Evolutionary conservation across 1,140 invertebrate species (phyloP).

Genomic region (Diorhabda carinulata): DNA sequence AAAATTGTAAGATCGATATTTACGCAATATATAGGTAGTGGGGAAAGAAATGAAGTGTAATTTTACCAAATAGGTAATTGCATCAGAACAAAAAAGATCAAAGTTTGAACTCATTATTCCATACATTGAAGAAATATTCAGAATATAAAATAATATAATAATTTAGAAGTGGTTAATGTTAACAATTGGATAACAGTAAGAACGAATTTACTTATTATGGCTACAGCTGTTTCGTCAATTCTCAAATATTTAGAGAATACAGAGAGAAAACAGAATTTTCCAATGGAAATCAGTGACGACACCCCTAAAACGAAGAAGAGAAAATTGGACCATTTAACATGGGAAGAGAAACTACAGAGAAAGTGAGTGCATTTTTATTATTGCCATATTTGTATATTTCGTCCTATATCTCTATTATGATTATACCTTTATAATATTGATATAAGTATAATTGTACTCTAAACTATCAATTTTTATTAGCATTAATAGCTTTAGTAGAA

Average conservation of each 20-base stretch:
- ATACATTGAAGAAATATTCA: too few relatives aligned
- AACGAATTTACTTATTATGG: not conserved
- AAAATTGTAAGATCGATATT: conserved; percentile 5
- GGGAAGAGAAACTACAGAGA: conserved; percentile 78
- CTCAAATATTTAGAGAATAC: conserved; percentile 47
- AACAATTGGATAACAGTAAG: too few relatives aligned
- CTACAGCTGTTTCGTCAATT: conserved; percentile 50
- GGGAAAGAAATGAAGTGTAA: too few relatives aligned
- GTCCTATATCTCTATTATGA: too few relatives aligned
- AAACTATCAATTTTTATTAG: too few relatives aligned
- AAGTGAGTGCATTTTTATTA: conserved; percentile 61
- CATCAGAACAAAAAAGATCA: not conserved
- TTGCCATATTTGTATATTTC: not conserved
- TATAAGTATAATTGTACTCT: too few relatives aligned
- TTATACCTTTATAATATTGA: too few relatives aligned
- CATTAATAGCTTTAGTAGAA: too few relatives aligned
- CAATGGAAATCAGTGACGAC: conserved; percentile 45
- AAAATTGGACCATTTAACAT: conserved; percentile 70
- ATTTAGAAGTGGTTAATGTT: too few relatives aligned
- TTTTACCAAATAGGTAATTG: not conserved
- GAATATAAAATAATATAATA: too few relatives aligned
- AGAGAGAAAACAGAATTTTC: conserved; percentile 44
- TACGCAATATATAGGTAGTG: not conserved
- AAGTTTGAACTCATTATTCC: too few relatives aligned
- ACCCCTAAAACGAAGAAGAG: conserved; percentile 61